A percentile compares a stretch with the other conserved stretches of the same genome.
These are phyloP conservation scores for Macropis europaea DNA, from an alignment of 2,888 invertebrate species.

Conservation along the genomic window DNA sequence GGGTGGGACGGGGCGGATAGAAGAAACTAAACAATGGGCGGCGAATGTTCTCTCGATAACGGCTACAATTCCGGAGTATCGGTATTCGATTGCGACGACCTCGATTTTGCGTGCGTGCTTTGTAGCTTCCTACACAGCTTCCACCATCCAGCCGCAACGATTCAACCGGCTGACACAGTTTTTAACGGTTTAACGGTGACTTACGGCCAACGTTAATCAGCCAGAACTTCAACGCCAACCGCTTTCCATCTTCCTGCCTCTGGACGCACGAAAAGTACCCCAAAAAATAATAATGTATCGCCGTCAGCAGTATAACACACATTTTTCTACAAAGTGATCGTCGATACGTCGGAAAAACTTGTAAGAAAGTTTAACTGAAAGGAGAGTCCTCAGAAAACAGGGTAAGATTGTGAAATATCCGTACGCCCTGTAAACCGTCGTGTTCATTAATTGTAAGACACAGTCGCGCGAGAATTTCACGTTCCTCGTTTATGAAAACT, in stretches of 20 bases:
- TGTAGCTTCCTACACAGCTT: neutral
- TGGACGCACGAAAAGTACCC: too few relatives aligned
- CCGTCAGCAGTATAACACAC: too few relatives aligned
- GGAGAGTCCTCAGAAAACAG: too few relatives aligned
- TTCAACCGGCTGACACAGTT: conserved; percentile 27
- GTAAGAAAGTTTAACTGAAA: too few relatives aligned
- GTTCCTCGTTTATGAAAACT: conserved; percentile 7
- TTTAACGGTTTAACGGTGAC: too few relatives aligned
- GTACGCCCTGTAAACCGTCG: too few relatives aligned
- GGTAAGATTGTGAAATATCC: too few relatives aligned
- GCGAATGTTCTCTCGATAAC: conserved; percentile 32
- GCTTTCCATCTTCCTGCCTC: too few relatives aligned
- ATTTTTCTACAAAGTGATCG: too few relatives aligned
- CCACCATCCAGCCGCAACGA: conserved; percentile 9
- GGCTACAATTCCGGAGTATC: conserved; percentile 42
- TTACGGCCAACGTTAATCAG: too few relatives aligned
- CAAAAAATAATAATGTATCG: too few relatives aligned
- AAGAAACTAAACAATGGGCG: conserved; percentile 19
- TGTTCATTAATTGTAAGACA: neutral
- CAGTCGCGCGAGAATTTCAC: neutral
- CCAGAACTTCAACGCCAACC: neutral
- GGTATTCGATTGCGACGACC: conserved; percentile 48
- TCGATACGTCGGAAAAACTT: too few relatives aligned
- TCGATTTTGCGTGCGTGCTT: conserved; percentile 37
- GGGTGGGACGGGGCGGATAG: neutral